Percentiles rank a stretch among this genome's conserved stretches.
Evolutionary conservation across 1,140 invertebrate genomes (phyloP).

Genomic region (Nasonia giraulti): DNA sequence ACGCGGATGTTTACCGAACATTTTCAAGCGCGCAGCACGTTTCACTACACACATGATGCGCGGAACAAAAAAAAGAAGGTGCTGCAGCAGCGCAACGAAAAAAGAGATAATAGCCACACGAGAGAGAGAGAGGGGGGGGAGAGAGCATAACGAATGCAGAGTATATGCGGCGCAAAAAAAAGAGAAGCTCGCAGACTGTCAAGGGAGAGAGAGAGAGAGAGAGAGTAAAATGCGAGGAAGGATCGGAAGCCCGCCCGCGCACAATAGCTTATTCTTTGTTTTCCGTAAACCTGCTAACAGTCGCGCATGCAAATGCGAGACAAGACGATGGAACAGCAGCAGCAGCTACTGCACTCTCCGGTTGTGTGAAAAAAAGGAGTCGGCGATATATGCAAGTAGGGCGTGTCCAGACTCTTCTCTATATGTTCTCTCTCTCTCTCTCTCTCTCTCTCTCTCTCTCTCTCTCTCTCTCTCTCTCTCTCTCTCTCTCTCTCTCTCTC

Average conservation of each 20-base stretch:
- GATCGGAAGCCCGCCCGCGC: background rate
- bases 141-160: background rate
- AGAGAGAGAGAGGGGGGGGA: no score
- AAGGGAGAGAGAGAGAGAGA: background rate
- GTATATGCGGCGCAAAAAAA: background rate
- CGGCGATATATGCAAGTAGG: background rate
- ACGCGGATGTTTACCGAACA: no score
- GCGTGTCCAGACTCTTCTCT: background rate
- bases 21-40: background rate
- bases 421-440: no score
- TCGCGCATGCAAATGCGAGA: slow-evolving; percentile 15
- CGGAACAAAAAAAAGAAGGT: background rate
- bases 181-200: background rate
- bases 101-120: background rate
- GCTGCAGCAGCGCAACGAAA: no score
- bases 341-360: background rate
- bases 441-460: no score
- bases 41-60: background rate
- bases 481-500: no score
- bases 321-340: background rate
- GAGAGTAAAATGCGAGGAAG: background rate
- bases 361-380: background rate
- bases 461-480: no score
- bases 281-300: slow-evolving; percentile 20
- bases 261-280: slow-evolving; percentile 22